phyloP scores from a whole-genome alignment of 1,140 invertebrate genomes.

The Hermetia illucens region DNA sequence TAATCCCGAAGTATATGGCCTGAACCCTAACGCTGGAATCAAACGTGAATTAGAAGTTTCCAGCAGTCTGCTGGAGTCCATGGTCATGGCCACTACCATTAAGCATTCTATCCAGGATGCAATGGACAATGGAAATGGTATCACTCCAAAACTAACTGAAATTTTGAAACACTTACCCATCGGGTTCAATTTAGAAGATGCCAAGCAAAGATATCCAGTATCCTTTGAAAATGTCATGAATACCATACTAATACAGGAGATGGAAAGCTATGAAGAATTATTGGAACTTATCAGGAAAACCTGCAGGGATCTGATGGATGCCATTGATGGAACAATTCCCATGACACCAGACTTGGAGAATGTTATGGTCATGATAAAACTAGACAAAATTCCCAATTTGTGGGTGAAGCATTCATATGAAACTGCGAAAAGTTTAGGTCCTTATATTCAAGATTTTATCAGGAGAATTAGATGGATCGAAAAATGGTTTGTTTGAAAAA shows the following conservation, averaged over 20 bases:
- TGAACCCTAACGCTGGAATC: constrained; percentile 83
- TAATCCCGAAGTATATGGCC: constrained; percentile 71
- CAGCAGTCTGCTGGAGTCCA: constrained; percentile 42
- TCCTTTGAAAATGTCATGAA: constrained; percentile 86
- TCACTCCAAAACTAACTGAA: constrained; percentile 47
- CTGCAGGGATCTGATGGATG: constrained; percentile 59
- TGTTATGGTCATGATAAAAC: constrained; percentile 49
- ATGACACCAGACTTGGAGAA: constrained; percentile 74
- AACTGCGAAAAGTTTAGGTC: constrained; percentile 73
- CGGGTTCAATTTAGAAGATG: constrained; percentile 58
- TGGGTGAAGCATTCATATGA: constrained; percentile 81
- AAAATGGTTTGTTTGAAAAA: constrained; percentile 63
- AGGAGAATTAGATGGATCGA: constrained; percentile 61
- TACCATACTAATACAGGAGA: constrained; percentile 86
- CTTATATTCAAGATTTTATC: constrained; percentile 74
- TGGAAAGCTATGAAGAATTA: constrained; percentile 76
- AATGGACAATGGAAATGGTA: constrained; percentile 41
- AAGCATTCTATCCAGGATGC: constrained; percentile 30
- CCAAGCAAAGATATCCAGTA: constrained; percentile 58
- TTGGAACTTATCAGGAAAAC: constrained; percentile 44
- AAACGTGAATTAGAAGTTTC: constrained; percentile 56
- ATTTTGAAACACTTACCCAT: constrained; percentile 60
- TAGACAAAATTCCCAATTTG: constrained; percentile 58
- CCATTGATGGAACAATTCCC: constrained; percentile 71
- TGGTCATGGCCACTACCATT: constrained; percentile 34